Evolutionary conservation across 2,797 vertebrate species (phyloP).

Genomic region (Pipistrellus pygmaeus): DNA sequence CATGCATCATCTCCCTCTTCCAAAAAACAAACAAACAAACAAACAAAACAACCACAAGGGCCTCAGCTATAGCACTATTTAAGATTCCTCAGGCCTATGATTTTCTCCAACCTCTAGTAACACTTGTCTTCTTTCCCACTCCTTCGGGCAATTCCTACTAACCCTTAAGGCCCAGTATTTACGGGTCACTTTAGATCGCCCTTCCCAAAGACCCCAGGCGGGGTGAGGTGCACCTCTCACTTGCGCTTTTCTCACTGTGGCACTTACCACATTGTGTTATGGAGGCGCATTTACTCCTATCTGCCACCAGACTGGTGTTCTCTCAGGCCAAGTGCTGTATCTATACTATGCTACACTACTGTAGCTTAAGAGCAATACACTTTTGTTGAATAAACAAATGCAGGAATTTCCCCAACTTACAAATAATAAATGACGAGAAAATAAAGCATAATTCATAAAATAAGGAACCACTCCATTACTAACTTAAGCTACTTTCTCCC

Average conservation of each 20-base stretch:
- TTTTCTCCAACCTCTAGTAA: background rate
- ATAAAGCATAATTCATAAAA: conserved; percentile 24
- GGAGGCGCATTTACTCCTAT: background rate
- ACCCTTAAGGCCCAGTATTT: background rate
- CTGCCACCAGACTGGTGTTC: background rate
- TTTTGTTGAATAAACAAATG: conserved; percentile 42
- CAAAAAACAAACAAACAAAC: background rate
- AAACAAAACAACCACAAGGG: background rate
- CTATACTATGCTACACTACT: background rate
- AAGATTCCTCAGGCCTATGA: background rate
- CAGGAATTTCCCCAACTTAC: background rate
- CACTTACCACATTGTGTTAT: background rate
- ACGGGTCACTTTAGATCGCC: background rate
- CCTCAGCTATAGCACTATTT: background rate
- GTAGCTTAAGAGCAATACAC: background rate
- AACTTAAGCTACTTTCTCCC: conserved; percentile 16
- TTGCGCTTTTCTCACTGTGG: background rate
- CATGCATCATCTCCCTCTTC: background rate
- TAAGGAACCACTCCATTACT: conserved; percentile 12
- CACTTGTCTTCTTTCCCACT: background rate
- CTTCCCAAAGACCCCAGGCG: background rate
- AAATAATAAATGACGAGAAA: conserved; percentile 27
- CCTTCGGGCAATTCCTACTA: background rate
- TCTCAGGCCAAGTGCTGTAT: background rate
- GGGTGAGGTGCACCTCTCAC: background rate